Base-by-base conservation (phyloP, 2,888 invertebrate species). In the Amphimallon solstitiale region DNA sequence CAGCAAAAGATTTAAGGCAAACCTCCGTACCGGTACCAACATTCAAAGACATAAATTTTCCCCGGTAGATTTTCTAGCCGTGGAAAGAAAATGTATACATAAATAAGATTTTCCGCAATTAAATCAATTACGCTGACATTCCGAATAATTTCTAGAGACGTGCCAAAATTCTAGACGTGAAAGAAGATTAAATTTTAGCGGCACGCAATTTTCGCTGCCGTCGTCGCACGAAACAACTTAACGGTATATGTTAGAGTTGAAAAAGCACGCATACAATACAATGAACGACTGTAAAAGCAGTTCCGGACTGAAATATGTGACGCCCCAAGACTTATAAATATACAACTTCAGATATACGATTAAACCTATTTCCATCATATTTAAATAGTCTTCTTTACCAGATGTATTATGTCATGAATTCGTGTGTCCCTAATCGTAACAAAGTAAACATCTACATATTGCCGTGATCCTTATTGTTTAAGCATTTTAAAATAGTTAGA, bases 111-210 rank as follows among this genome's bases (percentile, higher is more conserved):
- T 69, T 62, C 68, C 66, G 64, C 68, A 71, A 69, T 71, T 69
- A 69, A 69, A 71, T 68, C 69, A 71, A 70, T 71, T 71, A 68
- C 65, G 40, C 34, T 52, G 67, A 65, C 68, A 67, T 70, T 68
- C 63, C 62, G 56, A 68, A 64, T 61, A 68, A 70, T 65, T 65
- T 59, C 66, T 46, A 23, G 46, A 38, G 64, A 65, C 54, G 64
- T 65, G 64, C 64, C 48, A 65, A 65, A 65, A 65, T 56, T 54
- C 43, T 29, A 46, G 56, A 54, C 59, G 56, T 37, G 59, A 17
- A 68, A 65, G 67, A 67, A 70, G 72, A 70, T 71, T 70, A 71
- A 71, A 71, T 70, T 70, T 65, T 68, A 48, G 46, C 38, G 65
- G 65, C 70, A 72, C 72, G 72, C 69, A 56, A 72, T 63, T 62